Percentiles rank a stretch among this genome's conserved stretches.
Conservation (phyloP, 2,888 invertebrate genomes). For the Pelosia muscerda region DNA sequence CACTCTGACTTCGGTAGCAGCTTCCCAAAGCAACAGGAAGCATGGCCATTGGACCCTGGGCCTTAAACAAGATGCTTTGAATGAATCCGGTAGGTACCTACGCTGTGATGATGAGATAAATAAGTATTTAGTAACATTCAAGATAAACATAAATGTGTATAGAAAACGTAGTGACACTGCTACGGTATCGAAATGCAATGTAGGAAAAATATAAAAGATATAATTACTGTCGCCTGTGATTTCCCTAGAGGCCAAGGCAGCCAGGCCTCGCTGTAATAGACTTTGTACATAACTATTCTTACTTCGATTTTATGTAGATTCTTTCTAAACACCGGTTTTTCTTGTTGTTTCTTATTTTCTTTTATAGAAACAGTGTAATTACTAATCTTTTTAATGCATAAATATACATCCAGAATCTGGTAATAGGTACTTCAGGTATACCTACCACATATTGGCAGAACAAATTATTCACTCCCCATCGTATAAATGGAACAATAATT, state of each 20-base stretch:
- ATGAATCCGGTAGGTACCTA: too few species aligned
- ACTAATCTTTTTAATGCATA: too few species aligned
- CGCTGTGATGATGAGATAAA: not conserved
- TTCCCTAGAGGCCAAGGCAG: conserved; percentile 65
- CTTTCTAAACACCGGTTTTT: conserved; percentile 19
- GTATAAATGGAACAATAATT: too few species aligned
- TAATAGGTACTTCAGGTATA: too few species aligned
- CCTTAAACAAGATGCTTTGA: too few species aligned
- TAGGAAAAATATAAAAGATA: conserved; percentile 66
- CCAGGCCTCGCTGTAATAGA: conserved; percentile 52
- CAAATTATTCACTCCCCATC: too few species aligned
- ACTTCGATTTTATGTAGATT: conserved; percentile 35
- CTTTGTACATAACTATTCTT: conserved; percentile 48
- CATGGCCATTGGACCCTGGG: too few species aligned
- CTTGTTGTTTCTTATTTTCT: not conserved
- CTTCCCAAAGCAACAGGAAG: too few species aligned
- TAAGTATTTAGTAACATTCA: conserved; percentile 23
- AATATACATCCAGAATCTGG: too few species aligned
- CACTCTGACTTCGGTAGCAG: too few species aligned
- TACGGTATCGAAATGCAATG: conserved; percentile 49
- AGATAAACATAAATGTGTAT: conserved; percentile 23
- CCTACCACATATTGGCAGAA: too few species aligned
- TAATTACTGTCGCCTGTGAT: conserved; percentile 77
- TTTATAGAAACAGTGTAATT: not conserved
- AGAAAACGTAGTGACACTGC: conserved; percentile 25